Base-by-base conservation (phyloP, 2,888 invertebrate species). In the Sarcophaga caerulescens region DNA sequence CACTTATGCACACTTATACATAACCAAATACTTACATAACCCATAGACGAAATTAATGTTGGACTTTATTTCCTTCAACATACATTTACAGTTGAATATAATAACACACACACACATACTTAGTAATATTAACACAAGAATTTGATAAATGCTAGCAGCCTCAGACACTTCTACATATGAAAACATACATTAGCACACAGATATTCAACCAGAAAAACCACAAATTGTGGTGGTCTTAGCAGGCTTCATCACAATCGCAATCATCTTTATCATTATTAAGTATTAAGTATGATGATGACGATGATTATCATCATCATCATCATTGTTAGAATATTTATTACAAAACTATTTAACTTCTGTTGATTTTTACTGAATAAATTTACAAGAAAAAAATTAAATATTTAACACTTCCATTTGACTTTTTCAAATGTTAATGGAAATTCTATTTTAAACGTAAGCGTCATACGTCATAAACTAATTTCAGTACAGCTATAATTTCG, bases 161-260 rank as follows among this genome's bases (percentile, higher is more conserved):
- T 14, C 12, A 62, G 44, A 35, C 4, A 73, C 10, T n/a, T 44
- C 19, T 69, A 8, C 47, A 70, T 35, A 23, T 11, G 21, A 19
- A 63, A 44, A 68, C 44, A 11, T n/a, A 66, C 62, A 59, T 62
- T 44, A 44, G 14, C 12, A 11, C 68, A 59, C 25, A 71, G 75
- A 77, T 83, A 80, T 83, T 82, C 68, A 73, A 69, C 52, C 69
- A 63, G 66, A 71, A 68, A 71, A 68, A 70, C 86, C 85, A 62
- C 80, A 86, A 86, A 83, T 83, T 83, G 81, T 66, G 77, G 73
- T 84, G 74, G 78, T 68, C 78, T 62, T 65, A 62, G 35, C 45
- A 63, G 57, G 68, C 47, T 23, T 63, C 57, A 70, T 70, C 21
- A 44, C 21, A 77, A 76, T 69, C 68, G n/a, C 21, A 77, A 76